These are phyloP conservation scores for Diprion similis DNA, from an alignment of 1,140 invertebrate genomes.

Conservation along the genomic window DNA sequence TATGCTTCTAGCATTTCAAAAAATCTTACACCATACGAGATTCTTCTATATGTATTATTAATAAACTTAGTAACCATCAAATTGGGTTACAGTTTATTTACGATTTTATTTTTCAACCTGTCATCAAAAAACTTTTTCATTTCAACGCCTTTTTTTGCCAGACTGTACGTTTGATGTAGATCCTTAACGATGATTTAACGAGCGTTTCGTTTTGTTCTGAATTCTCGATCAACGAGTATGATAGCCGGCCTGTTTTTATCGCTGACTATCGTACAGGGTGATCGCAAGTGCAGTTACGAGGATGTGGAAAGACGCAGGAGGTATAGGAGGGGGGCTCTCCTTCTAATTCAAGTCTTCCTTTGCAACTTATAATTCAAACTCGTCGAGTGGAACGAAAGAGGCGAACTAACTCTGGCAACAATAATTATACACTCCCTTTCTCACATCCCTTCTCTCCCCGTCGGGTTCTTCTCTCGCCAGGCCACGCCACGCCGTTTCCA, in stretches of 20 bases:
- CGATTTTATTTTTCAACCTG: too few species aligned
- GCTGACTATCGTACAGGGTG: conserved; percentile 23
- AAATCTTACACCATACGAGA: too few species aligned
- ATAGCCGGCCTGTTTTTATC: conserved; percentile 26
- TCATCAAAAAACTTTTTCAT: too few species aligned
- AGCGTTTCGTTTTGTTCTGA: neutral
- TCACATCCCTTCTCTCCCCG: neutral
- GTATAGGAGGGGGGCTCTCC: conserved; percentile 33
- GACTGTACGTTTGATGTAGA: conserved; percentile 12
- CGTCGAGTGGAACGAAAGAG: conserved; percentile 14
- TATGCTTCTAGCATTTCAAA: too few species aligned
- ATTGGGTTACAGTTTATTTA: too few species aligned
- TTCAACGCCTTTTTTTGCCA: neutral
- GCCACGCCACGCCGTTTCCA: neutral
- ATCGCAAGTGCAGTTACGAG: conserved; percentile 29
- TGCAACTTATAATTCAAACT: conserved; percentile 19
- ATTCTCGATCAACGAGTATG: conserved; percentile 29
- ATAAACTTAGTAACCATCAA: too few species aligned
- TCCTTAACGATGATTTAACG: conserved; percentile 16
- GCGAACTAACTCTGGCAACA: neutral
- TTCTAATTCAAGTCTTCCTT: conserved; percentile 18
- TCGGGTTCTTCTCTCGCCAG: neutral
- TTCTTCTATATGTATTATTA: too few species aligned
- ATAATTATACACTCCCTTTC: conserved; percentile 17
- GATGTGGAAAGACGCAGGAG: conserved; percentile 21